Conservation (phyloP, 2,113 vertebrate genomes). For the Ceratotherium simum region DNA sequence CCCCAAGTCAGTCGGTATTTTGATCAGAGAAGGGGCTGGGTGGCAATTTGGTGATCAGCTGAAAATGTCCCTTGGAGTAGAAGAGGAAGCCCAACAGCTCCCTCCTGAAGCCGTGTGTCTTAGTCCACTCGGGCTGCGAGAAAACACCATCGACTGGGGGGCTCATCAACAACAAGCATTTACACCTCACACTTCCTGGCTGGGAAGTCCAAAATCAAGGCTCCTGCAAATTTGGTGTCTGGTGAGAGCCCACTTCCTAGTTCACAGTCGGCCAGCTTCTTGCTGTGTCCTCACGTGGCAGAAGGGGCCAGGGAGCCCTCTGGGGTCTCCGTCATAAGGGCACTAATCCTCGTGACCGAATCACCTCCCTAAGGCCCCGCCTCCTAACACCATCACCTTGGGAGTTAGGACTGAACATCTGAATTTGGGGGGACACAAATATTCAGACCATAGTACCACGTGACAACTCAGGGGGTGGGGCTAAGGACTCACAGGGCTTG, state of each 20-base stretch:
- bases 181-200: not conserved
- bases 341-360: not conserved
- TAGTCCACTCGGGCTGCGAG: too few relatives aligned
- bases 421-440: not conserved
- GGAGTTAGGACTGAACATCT: too few relatives aligned
- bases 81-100: too few relatives aligned
- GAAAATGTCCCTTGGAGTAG: accelerated
- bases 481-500: too few relatives aligned
- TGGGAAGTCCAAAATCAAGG: not conserved
- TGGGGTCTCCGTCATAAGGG: not conserved
- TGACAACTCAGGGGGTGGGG: too few relatives aligned
- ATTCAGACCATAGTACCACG: not conserved
- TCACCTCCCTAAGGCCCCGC: not conserved
- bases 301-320: not conserved
- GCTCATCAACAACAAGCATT: not conserved
- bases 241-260: not conserved
- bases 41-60: not conserved
- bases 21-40: not conserved
- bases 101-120: not conserved
- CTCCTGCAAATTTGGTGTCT: too few relatives aligned
- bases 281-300: not conserved
- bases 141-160: accelerated
- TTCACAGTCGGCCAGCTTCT: not conserved
- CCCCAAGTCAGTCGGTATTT: not conserved
- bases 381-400: not conserved